A percentile compares a stretch with the other conserved stretches of the same genome.
Evolutionary conservation across 2,113 vertebrate genomes (phyloP).

Genomic region (Forbesichthys agassizii): DNA sequence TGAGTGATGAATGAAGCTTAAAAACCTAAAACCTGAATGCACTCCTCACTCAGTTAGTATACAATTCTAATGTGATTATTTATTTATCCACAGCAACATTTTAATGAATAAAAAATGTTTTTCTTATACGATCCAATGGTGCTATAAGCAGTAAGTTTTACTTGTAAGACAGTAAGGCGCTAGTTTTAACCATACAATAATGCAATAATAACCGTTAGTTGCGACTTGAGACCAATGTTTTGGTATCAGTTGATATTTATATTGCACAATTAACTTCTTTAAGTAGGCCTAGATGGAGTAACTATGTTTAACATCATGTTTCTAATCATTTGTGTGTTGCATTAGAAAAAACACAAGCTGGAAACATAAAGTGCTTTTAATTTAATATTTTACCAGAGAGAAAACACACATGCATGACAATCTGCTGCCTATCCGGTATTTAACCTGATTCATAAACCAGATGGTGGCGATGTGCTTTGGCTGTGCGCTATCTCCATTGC

Average conservation of each 20-base stretch:
- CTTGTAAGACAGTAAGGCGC: too few species aligned
- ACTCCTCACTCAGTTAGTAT: slow-evolving; percentile 32
- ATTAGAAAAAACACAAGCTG: slow-evolving; percentile 25
- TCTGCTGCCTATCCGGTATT: slow-evolving; percentile 69
- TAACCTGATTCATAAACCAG: slow-evolving; percentile 76
- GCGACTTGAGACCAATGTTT: slow-evolving; percentile 17
- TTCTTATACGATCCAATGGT: slow-evolving; percentile 15
- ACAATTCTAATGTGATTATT: slow-evolving; percentile 31
- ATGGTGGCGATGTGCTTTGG: slow-evolving; percentile 63
- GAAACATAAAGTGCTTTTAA: slow-evolving; percentile 54
- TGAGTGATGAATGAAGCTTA: slow-evolving; percentile 69
- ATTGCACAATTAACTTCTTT: neutral
- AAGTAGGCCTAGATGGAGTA: too few species aligned
- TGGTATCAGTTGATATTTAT: slow-evolving; percentile 9
- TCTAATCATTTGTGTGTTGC: neutral
- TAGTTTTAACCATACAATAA: too few species aligned
- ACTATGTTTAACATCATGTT: neutral
- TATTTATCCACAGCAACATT: slow-evolving; percentile 41
- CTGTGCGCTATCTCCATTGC: slow-evolving; percentile 48
- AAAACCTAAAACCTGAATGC: slow-evolving; percentile 63
- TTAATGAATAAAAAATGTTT: slow-evolving; percentile 27
- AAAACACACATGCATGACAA: slow-evolving; percentile 69
- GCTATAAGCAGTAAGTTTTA: slow-evolving; percentile 5
- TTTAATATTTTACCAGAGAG: slow-evolving; percentile 63
- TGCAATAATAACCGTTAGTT: slow-evolving; percentile 9